These are phyloP conservation scores for Tauraco hartlaubi DNA, from an alignment of 2,797 vertebrate species.

Conservation along the genomic window DNA sequence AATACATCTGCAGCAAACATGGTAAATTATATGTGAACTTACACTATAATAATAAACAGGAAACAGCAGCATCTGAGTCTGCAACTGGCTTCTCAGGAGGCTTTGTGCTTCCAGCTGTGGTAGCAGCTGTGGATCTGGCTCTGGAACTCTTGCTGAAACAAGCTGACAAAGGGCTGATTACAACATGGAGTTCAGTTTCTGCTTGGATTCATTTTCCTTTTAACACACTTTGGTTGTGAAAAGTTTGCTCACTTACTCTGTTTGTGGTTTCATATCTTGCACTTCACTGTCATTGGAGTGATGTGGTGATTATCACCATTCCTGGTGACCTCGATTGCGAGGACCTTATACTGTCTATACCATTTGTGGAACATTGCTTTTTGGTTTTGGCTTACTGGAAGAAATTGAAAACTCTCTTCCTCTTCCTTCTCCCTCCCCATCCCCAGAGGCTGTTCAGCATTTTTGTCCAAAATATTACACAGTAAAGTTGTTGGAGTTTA, in stretches of 20 bases:
- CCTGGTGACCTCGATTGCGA: neutral
- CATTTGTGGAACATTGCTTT: neutral
- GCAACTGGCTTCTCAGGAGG: slow-evolving; percentile 69
- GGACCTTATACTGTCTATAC: neutral
- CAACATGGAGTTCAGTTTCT: slow-evolving; percentile 55
- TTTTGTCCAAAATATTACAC: slow-evolving; percentile 23
- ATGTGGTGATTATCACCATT: neutral
- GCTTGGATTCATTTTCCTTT: slow-evolving; percentile 54
- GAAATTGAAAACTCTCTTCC: slow-evolving; percentile 39
- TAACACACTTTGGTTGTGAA: slow-evolving; percentile 4
- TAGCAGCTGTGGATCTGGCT: slow-evolving; percentile 66
- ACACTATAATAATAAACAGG: slow-evolving; percentile 76
- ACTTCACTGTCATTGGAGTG: neutral
- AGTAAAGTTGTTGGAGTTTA: neutral
- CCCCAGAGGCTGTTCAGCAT: neutral
- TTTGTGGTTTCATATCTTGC: neutral
- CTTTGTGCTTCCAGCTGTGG: slow-evolving; percentile 61
- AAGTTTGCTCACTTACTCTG: slow-evolving; percentile 5
- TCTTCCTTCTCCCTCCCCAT: slow-evolving; percentile 37
- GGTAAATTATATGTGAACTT: slow-evolving; percentile 70
- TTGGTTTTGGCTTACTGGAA: slow-evolving; percentile 29
- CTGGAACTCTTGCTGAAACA: slow-evolving; percentile 47
- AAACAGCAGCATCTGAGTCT: slow-evolving; percentile 73
- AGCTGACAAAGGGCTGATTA: slow-evolving; percentile 63
- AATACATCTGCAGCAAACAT: slow-evolving; percentile 71